Evolutionary conservation across 1,140 invertebrate genomes (phyloP).

Genomic region (Cydia pomonella): DNA sequence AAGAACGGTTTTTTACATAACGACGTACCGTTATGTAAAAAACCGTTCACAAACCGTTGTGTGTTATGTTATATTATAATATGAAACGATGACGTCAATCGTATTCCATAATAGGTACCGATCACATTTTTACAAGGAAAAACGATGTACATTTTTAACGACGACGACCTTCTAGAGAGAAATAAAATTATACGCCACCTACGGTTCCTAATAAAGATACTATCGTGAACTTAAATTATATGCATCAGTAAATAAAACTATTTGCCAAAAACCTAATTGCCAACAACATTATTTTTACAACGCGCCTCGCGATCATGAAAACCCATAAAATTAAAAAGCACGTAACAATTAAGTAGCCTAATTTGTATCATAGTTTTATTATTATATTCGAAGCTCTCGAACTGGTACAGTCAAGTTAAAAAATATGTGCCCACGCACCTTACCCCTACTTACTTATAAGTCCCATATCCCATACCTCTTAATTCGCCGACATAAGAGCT

Average conservation of each 20-base stretch:
- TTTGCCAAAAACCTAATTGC: conserved; percentile 1
- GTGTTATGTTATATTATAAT: too few relatives aligned
- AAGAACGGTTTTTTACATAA: too few relatives aligned
- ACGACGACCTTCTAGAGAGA: background rate
- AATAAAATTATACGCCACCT: background rate
- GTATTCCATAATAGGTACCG: too few relatives aligned
- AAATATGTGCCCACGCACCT: too few relatives aligned
- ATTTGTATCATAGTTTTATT: background rate
- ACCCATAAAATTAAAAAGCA: conserved; percentile 10
- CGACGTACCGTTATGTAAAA: too few relatives aligned
- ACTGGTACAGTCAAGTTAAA: too few relatives aligned
- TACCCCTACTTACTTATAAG: too few relatives aligned
- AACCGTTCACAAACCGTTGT: too few relatives aligned
- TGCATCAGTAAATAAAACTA: background rate
- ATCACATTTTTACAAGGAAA: too few relatives aligned
- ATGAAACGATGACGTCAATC: too few relatives aligned
- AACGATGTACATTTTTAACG: background rate
- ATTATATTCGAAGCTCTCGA: background rate
- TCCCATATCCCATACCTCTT: too few relatives aligned
- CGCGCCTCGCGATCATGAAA: background rate
- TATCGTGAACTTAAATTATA: background rate
- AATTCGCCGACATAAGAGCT: too few relatives aligned
- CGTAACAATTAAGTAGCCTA: background rate
- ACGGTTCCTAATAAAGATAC: conserved; percentile 7
- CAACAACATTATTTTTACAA: conserved; percentile 7